Evolutionary conservation across 2,113 vertebrate genomes (phyloP).

Genomic region (Mus pahari): DNA sequence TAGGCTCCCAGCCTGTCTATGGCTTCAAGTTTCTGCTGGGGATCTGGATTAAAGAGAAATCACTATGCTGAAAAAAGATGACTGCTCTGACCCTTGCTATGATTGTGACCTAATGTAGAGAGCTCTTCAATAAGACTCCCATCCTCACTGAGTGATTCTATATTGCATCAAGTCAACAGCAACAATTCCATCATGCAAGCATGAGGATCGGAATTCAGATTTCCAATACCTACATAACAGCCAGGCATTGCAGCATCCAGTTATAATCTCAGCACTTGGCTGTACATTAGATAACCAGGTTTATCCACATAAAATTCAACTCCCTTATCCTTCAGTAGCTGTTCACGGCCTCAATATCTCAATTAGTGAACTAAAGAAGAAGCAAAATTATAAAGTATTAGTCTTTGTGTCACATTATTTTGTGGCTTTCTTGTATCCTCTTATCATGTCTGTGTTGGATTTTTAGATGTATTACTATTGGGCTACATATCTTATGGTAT

Average conservation of each 20-base stretch:
- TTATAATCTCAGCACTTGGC: background rate
- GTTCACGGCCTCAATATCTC: background rate
- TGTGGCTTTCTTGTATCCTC: background rate
- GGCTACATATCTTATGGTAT: rapidly evolving
- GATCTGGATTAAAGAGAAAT: background rate
- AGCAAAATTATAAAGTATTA: background rate
- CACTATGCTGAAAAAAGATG: background rate
- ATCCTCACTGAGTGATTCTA: background rate
- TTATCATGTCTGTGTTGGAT: rapidly evolving
- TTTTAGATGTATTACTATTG: background rate
- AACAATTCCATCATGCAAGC: too few relatives aligned
- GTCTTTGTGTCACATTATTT: background rate
- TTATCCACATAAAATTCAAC: background rate
- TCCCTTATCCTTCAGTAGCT: background rate
- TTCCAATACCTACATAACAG: background rate
- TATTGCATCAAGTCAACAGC: background rate
- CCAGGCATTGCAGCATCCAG: background rate
- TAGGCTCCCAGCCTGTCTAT: too few relatives aligned
- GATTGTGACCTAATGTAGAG: background rate
- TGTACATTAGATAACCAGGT: background rate
- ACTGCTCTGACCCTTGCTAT: background rate
- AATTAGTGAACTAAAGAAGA: background rate
- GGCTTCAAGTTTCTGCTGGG: too few relatives aligned
- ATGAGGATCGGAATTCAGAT: background rate
- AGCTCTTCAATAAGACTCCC: background rate